Conservation (phyloP, 2,113 vertebrate species). For the Cyprinodon tularosa region DNA sequence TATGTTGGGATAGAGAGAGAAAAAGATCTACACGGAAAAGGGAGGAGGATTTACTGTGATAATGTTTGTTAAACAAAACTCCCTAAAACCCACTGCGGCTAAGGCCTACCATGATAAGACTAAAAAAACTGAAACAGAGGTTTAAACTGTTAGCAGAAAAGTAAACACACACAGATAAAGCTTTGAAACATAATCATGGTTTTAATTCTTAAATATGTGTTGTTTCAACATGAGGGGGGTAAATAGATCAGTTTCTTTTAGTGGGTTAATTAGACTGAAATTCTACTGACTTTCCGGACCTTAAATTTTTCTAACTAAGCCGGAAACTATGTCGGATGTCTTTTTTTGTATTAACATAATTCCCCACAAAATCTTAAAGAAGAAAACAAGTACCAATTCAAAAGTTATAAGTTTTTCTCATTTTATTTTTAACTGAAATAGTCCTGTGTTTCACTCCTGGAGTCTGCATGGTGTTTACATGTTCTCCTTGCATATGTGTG, state of each 20-base stretch:
- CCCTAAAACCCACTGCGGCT: not conserved
- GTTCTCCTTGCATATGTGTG: no score
- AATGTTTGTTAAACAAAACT: conserved; percentile 1
- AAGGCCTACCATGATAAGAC: not conserved
- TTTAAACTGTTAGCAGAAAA: not conserved
- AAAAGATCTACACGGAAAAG: not conserved
- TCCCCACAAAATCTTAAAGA: not conserved
- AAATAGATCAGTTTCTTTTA: no score
- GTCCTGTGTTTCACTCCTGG: no score
- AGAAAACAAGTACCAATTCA: not conserved
- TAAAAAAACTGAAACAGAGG: not conserved
- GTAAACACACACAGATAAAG: not conserved
- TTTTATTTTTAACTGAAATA: no score
- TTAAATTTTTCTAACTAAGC: no score
- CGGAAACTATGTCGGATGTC: no score
- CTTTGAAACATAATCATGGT: conserved; percentile 14
- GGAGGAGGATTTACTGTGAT: not conserved
- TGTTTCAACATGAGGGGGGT: no score
- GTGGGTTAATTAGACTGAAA: no score
- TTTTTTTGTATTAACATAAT: not conserved
- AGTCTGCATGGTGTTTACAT: no score
- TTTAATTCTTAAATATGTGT: conserved; percentile 5
- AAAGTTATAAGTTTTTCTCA: no score
- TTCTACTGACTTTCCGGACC: no score
- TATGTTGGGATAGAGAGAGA: not conserved